These are phyloP conservation scores for Callimorpha dominula DNA, from an alignment of 2,888 invertebrate species.

Conservation along the genomic window DNA sequence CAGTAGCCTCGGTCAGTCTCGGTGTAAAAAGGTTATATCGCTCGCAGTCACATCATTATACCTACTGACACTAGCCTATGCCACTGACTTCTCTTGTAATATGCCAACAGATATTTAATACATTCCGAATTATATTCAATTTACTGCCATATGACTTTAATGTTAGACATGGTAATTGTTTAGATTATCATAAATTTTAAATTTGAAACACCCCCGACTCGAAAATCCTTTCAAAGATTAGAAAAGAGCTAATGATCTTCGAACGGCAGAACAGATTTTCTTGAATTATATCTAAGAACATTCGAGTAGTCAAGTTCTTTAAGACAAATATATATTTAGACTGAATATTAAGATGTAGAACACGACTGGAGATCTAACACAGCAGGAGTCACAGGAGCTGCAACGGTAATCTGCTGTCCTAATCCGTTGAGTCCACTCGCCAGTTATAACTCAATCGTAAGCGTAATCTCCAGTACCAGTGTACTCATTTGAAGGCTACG, in stretches of 20 bases:
- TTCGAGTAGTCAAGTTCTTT: too few relatives aligned
- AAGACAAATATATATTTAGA: background rate
- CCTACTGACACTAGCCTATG: background rate
- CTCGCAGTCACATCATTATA: background rate
- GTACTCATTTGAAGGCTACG: too few relatives aligned
- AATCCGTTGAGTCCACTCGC: background rate
- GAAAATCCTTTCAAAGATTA: too few relatives aligned
- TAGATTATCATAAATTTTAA: too few relatives aligned
- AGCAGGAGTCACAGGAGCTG: too few relatives aligned
- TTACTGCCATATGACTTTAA: too few relatives aligned
- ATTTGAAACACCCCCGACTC: too few relatives aligned
- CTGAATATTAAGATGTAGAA: background rate
- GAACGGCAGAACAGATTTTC: too few relatives aligned
- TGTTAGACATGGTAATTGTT: too few relatives aligned
- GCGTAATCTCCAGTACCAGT: background rate
- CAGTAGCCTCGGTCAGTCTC: slow-evolving; percentile 10
- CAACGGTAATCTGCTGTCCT: background rate
- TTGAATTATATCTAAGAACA: too few relatives aligned
- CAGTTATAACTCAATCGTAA: background rate
- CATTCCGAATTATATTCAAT: too few relatives aligned
- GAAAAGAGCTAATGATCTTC: too few relatives aligned
- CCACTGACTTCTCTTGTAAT: background rate
- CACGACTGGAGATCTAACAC: background rate
- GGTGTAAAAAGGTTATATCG: background rate
- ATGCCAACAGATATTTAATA: background rate